A percentile compares a stretch with the other conserved stretches of the same genome.
phyloP scores from a whole-genome alignment of 1,140 invertebrate genomes.

The Bactericera cockerelli region DNA sequence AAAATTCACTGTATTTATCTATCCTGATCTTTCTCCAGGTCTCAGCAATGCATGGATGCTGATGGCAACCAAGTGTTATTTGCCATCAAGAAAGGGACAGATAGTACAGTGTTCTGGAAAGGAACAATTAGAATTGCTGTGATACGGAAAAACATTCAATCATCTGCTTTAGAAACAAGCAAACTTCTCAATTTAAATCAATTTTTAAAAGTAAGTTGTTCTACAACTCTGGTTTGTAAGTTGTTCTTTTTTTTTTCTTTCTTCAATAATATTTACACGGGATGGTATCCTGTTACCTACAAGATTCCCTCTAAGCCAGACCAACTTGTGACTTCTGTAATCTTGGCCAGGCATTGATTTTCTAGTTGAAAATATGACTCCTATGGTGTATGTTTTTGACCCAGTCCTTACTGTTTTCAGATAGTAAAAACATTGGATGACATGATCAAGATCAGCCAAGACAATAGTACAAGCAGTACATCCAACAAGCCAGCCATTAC shows the following conservation, averaged over 20 bases:
- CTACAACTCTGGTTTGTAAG: no score
- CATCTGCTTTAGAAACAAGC: slow-evolving; percentile 30
- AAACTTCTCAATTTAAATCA: slow-evolving; percentile 41
- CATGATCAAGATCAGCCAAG: slow-evolving; percentile 15
- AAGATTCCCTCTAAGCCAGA: no score
- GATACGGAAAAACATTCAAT: slow-evolving; percentile 29
- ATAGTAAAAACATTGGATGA: slow-evolving; percentile 34
- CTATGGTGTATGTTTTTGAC: no score
- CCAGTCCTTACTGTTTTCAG: no score
- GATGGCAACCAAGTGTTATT: slow-evolving; percentile 47
- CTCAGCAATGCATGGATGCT: slow-evolving; percentile 38
- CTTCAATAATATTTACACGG: no score
- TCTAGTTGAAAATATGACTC: no score
- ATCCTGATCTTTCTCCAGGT: slow-evolving; percentile 33
- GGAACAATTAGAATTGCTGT: slow-evolving; percentile 43
- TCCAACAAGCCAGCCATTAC: slow-evolving; percentile 18
- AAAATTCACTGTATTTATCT: no score
- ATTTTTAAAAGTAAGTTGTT: slow-evolving; percentile 33
- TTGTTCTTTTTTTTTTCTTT: no score
- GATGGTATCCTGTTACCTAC: no score
- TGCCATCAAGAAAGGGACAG: slow-evolving; percentile 43
- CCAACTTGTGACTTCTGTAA: no score
- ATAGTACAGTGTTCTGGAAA: slow-evolving; percentile 48
- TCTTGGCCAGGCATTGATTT: no score
- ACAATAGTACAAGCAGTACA: not conserved